Conservation (phyloP, 1,140 invertebrate genomes). For the Philopotamus ludificatus region DNA sequence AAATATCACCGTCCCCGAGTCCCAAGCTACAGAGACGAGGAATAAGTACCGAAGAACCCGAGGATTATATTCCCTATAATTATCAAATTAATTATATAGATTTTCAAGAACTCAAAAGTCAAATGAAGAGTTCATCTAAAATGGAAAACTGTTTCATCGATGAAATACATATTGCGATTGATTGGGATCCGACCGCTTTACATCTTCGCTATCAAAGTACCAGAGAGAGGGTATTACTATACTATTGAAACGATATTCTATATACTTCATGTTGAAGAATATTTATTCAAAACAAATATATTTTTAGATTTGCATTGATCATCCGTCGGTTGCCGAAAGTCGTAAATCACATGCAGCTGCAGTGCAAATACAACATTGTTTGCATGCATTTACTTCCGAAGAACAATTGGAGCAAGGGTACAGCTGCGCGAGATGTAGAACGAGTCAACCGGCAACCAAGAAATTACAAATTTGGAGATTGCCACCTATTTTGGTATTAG, state of each 20-base stretch:
- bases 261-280: no score
- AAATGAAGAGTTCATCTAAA: neutral
- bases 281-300: no score
- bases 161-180: constrained; percentile 61
- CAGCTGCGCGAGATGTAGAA: constrained; percentile 79
- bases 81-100: constrained; percentile 10
- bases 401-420: constrained; percentile 83
- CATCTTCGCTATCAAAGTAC: constrained; percentile 84
- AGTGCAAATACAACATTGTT: constrained; percentile 76
- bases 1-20: neutral
- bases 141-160: constrained; percentile 22
- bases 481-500: constrained; percentile 78
- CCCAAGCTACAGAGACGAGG: constrained; percentile 3
- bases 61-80: neutral
- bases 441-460: constrained; percentile 80
- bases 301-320: constrained; percentile 66
- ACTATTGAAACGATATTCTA: no score
- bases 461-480: constrained; percentile 87
- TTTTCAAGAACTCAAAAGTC: constrained; percentile 15
- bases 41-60: neutral
- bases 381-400: constrained; percentile 82
- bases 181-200: constrained; percentile 88
- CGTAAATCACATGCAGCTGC: constrained; percentile 71
- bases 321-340: constrained; percentile 69
- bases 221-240: constrained; percentile 69